Conservation (phyloP, 2,888 invertebrate genomes). For the Ephialtes manifestator region DNA sequence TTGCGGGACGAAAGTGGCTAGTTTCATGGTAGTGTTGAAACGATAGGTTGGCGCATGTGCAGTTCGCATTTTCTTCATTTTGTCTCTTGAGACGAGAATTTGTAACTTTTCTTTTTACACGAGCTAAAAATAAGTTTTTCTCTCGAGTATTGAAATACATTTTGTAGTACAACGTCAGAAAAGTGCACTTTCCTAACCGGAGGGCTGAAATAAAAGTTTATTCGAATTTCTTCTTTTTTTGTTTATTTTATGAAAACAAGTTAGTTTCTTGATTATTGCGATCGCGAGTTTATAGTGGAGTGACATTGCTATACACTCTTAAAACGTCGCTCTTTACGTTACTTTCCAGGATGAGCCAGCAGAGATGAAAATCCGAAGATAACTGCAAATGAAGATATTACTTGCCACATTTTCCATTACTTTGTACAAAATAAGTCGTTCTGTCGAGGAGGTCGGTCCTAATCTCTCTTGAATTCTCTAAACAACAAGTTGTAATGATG, state of each 20-base stretch:
- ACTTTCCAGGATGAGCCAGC: conserved; percentile 17
- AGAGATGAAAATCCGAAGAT: not conserved
- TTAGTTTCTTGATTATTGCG: not conserved
- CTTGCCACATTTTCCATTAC: not conserved
- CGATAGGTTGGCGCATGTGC: no score
- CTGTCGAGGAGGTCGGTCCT: not conserved
- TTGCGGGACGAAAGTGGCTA: no score
- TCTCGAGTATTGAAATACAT: no score
- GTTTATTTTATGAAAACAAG: not conserved
- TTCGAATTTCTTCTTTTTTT: not conserved
- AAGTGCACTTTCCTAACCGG: no score
- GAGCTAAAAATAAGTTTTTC: no score
- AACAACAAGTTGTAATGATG: not conserved
- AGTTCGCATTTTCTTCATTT: no score
- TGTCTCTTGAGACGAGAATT: no score
- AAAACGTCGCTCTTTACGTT: not conserved
- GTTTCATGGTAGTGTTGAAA: no score
- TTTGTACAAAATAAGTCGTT: not conserved
- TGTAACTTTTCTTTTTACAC: no score
- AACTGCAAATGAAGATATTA: not conserved
- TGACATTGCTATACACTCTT: not conserved
- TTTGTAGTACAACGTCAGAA: no score
- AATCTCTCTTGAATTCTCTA: not conserved
- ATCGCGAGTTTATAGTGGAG: not conserved
- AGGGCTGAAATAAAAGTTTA: not conserved